Conservation (phyloP, 2,888 invertebrate species). For the Tetramorium bicarinatum region DNA sequence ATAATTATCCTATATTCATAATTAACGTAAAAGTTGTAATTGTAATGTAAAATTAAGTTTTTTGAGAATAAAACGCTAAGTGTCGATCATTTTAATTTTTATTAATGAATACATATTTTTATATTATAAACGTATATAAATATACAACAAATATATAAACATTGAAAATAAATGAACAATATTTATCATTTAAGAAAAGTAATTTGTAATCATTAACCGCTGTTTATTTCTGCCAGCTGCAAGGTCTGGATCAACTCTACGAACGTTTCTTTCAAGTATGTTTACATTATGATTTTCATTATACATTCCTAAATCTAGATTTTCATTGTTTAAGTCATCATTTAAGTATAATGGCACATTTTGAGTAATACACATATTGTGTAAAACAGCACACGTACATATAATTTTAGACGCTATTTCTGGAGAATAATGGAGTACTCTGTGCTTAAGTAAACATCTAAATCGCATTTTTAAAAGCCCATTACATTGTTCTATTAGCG, state of each 20-base stretch:
- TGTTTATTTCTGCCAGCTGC: constrained; percentile 5
- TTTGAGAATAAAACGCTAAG: too few relatives aligned
- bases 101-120: too few relatives aligned
- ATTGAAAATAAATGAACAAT: neutral
- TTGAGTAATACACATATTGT: neutral
- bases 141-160: too few relatives aligned
- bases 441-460: neutral
- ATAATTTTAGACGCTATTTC: neutral
- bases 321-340: neutral
- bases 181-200: constrained; percentile 14
- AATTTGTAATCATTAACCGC: constrained; percentile 1
- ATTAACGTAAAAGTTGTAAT: too few relatives aligned
- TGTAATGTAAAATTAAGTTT: too few relatives aligned
- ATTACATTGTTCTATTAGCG: neutral
- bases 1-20: too few relatives aligned
- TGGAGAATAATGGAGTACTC: neutral
- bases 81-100: too few relatives aligned
- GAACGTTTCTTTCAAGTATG: neutral
- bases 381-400: constrained; percentile 18
- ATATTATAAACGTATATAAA: too few relatives aligned
- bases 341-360: constrained; percentile 3
- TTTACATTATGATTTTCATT: neutral
- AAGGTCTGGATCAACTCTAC: neutral
- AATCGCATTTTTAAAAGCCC: neutral
- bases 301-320: neutral